A percentile compares a stretch with the other conserved stretches of the same genome.
Conservation (phyloP, 2,797 vertebrate species). For the Neoniphon sammara region DNA sequence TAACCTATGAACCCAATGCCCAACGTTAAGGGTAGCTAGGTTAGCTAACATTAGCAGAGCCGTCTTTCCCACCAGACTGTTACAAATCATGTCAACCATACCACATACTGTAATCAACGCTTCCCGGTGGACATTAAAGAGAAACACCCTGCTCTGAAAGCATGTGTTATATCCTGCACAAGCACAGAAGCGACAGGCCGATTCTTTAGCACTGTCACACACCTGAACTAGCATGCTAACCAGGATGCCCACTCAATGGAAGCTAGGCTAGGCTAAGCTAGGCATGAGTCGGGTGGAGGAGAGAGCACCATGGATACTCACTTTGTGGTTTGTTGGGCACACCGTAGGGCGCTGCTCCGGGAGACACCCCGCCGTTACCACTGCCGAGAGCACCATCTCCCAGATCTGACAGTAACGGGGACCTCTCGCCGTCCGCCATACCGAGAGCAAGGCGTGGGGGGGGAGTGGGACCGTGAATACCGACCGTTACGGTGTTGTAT, state of each 20-base stretch:
- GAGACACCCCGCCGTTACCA: slow-evolving; percentile 84
- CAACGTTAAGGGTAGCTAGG: slow-evolving; percentile 34
- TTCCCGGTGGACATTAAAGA: too few species aligned
- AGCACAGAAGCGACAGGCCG: background rate
- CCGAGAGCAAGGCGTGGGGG: slow-evolving; percentile 75
- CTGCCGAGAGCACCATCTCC: slow-evolving; percentile 86
- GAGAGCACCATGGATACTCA: slow-evolving; percentile 78
- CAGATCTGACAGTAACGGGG: slow-evolving; percentile 89
- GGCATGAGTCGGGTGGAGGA: slow-evolving; percentile 41
- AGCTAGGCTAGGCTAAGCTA: slow-evolving; percentile 60
- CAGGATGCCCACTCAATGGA: slow-evolving; percentile 55
- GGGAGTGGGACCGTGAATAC: slow-evolving; percentile 53
- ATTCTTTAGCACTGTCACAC: background rate
- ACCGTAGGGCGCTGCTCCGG: slow-evolving; percentile 83
- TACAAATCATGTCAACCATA: slow-evolving; percentile 1
- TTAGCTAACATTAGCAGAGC: slow-evolving; percentile 25
- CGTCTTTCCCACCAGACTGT: background rate
- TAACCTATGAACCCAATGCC: slow-evolving; percentile 4
- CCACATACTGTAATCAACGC: background rate
- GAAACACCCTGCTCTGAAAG: accelerated
- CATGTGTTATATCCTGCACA: background rate
- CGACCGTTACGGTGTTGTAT: slow-evolving; percentile 68
- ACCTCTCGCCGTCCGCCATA: slow-evolving; percentile 94
- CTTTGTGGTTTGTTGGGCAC: slow-evolving; percentile 86
- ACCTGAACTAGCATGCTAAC: slow-evolving; percentile 30